Conservation (phyloP, 2,113 vertebrate species). For the Aix galericulata region DNA sequence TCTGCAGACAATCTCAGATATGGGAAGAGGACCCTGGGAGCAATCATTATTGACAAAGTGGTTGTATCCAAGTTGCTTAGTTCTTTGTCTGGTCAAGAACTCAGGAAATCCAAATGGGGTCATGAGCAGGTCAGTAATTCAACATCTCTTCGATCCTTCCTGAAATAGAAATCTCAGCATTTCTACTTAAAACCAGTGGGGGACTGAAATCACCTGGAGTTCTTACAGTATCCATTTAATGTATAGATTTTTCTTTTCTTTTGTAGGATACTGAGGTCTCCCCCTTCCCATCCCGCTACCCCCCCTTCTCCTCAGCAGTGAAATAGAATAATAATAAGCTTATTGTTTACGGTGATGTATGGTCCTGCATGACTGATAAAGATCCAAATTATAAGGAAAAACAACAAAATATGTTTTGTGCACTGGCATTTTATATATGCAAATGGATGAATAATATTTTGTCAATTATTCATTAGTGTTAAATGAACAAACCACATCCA, state of each 20-base stretch:
- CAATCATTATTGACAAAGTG: background rate
- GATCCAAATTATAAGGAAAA: background rate
- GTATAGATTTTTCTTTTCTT: too few species aligned
- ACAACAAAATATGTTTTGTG: background rate
- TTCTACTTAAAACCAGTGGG: background rate
- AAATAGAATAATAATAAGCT: background rate
- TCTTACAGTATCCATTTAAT: background rate
- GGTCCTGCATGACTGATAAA: background rate
- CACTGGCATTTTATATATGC: background rate
- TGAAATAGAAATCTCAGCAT: background rate
- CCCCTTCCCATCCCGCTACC: too few species aligned
- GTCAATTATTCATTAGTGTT: background rate
- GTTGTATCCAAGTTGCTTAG: background rate
- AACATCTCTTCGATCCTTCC: background rate
- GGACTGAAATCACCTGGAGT: background rate
- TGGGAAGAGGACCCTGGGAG: rapidly evolving
- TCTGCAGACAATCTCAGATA: background rate
- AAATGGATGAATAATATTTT: background rate
- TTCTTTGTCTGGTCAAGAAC: background rate
- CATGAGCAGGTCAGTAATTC: background rate
- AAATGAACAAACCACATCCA: background rate
- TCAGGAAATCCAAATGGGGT: rapidly evolving
- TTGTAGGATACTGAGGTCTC: too few species aligned
- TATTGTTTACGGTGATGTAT: background rate
- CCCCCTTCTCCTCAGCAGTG: background rate